phyloP scores from a whole-genome alignment of 1,140 invertebrate species.

The Heliothis subflexa region DNA sequence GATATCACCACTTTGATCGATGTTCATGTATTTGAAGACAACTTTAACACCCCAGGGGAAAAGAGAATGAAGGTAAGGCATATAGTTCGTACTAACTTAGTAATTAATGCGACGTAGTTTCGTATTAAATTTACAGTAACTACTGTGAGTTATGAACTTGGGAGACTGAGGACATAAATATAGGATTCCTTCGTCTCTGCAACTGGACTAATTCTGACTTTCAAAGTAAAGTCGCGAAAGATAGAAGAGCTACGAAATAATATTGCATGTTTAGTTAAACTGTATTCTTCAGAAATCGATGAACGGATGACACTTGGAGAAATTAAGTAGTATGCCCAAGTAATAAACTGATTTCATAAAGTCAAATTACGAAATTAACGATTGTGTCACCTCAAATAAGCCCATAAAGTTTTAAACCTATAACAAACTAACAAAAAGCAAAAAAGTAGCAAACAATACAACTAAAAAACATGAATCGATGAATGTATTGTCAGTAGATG shows the following conservation, averaged over 20 bases:
- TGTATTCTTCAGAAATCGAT: too few species aligned
- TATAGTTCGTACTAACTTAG: slow-evolving; percentile 6
- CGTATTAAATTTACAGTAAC: slow-evolving; percentile 27
- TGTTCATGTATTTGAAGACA: slow-evolving; percentile 10
- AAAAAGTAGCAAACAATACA: neutral
- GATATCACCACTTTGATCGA: slow-evolving; percentile 26
- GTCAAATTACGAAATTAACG: too few species aligned
- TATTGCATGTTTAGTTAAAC: too few species aligned
- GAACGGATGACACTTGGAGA: too few species aligned
- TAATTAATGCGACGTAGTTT: slow-evolving; percentile 30
- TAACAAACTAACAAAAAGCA: neutral
- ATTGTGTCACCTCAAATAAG: neutral
- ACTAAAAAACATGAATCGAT: slow-evolving; percentile 4
- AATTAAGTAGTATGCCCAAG: too few species aligned
- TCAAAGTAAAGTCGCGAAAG: neutral
- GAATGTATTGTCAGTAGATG: neutral
- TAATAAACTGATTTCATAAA: neutral
- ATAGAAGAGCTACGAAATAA: neutral
- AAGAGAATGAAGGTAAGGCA: slow-evolving; percentile 7
- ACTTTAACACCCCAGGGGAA: slow-evolving; percentile 4
- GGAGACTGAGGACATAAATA: neutral
- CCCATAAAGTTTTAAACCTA: neutral
- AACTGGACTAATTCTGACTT: neutral
- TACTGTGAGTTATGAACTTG: slow-evolving; percentile 31
- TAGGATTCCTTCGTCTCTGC: neutral